phyloP scores from a whole-genome alignment of 23 tunicate species.

The Halocynthia aurantium region DNA sequence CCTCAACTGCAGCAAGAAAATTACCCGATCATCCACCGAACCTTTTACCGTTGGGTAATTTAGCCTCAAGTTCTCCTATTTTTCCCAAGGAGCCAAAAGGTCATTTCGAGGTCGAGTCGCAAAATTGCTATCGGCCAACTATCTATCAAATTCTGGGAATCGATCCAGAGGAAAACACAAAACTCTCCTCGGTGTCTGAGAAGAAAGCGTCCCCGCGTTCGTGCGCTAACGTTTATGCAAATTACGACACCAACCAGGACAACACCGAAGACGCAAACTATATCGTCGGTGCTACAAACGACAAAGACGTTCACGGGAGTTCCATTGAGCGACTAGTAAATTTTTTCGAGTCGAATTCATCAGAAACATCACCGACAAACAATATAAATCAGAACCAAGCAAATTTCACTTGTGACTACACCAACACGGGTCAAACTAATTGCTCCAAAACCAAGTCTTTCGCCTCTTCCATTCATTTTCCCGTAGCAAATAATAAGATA shows the following conservation, averaged over 20 bases:
- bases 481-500: too few species aligned
- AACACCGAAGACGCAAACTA: too few species aligned
- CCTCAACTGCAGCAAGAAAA: neutral
- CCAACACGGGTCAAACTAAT: too few species aligned
- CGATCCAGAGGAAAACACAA: neutral
- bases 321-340: slow-evolving; percentile 3
- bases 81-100: too few species aligned
- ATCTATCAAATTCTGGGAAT: neutral
- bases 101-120: neutral
- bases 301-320: too few species aligned
- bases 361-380: neutral
- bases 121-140: neutral
- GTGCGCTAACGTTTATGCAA: too few species aligned
- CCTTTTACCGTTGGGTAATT: neutral
- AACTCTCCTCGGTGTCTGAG: neutral
- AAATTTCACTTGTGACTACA: neutral
- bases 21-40: neutral
- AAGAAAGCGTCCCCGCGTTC: neutral
- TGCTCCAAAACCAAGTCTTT: too few species aligned
- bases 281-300: too few species aligned
- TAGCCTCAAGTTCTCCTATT: neutral
- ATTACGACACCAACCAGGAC: too few species aligned
- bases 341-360: slow-evolving; percentile 1
- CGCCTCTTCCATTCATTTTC: too few species aligned
- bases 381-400: neutral